Evolutionary conservation across 2,888 invertebrate genomes (phyloP), one percentile per base, ranked within the genome.

Genomic region (Empis livida): DNA sequence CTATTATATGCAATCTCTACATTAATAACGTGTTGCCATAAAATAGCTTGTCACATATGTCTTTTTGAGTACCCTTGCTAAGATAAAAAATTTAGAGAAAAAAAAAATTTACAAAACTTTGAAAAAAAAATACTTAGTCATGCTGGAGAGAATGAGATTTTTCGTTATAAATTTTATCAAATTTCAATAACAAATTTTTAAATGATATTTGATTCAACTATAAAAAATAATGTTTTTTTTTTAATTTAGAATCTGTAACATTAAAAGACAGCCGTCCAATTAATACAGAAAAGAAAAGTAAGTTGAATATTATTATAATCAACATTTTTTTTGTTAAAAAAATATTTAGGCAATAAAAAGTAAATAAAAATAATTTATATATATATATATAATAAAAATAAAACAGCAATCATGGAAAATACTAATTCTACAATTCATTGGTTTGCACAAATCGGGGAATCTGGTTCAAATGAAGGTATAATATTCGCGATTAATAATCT

Each of bases 391-490:
- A 47, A 46, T 45, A 35, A 45, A 45, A 42, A 48, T 11, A 41
- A 15, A 20, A 41, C 46, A 54, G 50, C 49, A 48, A 50, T 45
- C 46, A 57, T 57, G 57, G 57, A 53, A 37, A 49, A 52, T 51
- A 48, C 55, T 55, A 53, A 53, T 58, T 57, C 58, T 54, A 65
- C 63, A 54, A 60, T 68, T 58, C 69, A 70, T 59, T 66, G 67
- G 68, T 69, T 68, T 59, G 63, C 65, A 54, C 64, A 65, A 60
- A 61, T 68, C 60, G 70, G 71, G 58, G 63, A 64, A 56, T 57
- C 58, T 52, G 57, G 58, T 52, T 57, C 57, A 46, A 55, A 54
- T 52, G 56, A 64, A 62, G 65, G 64, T 62, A 62, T 55, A 40
- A 40, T 43, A 51, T 51, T 49, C 23, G 23, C 23, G 23, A 27